Conservation (phyloP, 2,888 invertebrate genomes). For the Salpingus planirostris region DNA sequence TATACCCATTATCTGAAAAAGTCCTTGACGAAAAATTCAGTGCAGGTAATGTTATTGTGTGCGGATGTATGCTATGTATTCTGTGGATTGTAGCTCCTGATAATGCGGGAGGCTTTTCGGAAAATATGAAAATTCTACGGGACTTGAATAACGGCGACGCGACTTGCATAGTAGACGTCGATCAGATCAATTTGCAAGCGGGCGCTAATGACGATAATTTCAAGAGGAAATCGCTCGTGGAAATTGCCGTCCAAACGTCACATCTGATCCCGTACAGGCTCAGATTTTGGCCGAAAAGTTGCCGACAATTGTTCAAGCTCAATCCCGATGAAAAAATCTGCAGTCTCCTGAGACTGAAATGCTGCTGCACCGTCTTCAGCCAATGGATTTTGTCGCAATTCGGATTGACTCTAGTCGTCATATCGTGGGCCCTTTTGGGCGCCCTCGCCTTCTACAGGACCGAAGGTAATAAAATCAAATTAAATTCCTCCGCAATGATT, state of each 20-base stretch:
- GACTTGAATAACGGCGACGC: conserved; percentile 29
- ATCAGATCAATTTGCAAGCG: conserved; percentile 34
- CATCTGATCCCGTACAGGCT: conserved; percentile 47
- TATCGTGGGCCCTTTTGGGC: conserved; percentile 55
- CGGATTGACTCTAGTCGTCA: conserved; percentile 50
- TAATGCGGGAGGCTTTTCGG: no score
- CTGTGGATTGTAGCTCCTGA: no score
- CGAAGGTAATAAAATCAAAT: conserved; percentile 56
- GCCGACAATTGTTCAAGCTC: conserved; percentile 30
- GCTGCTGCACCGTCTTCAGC: conserved; percentile 42
- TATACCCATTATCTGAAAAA: neutral
- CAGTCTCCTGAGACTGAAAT: conserved; percentile 28
- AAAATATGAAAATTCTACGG: no score
- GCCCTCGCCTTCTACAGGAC: conserved; percentile 55
- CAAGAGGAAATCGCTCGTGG: conserved; percentile 27
- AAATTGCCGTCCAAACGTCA: conserved; percentile 42
- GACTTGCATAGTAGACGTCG: conserved; percentile 33
- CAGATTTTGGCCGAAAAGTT: conserved; percentile 47
- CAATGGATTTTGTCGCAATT: conserved; percentile 50
- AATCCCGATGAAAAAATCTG: conserved; percentile 32
- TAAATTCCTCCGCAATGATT: no score
- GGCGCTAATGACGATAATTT: no score
- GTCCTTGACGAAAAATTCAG: neutral
- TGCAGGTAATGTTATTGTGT: neutral
- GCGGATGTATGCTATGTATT: no score